A percentile compares a stretch with the other conserved stretches of the same genome.
These are phyloP conservation scores for Diacarnus erythraeanus DNA, from an alignment of 37 sponge, comb jelly and placozoan genomes.

Conservation along the genomic window DNA sequence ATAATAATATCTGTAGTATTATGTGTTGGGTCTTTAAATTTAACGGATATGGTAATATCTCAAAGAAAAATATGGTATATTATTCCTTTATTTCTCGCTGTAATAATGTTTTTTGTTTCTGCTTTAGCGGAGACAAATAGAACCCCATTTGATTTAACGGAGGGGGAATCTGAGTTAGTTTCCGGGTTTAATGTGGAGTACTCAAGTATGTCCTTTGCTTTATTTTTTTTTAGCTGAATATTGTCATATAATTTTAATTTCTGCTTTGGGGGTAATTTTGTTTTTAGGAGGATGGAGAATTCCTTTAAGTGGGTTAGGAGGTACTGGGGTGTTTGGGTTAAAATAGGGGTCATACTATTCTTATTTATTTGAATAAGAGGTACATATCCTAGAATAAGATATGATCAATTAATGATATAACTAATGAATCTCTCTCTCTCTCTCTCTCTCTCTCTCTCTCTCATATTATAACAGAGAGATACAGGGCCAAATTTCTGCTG, in stretches of 20 bases:
- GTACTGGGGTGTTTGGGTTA: constrained; percentile 1
- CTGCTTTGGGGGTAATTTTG: constrained; percentile 62
- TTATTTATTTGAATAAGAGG: constrained; percentile 74
- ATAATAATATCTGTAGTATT: constrained; percentile 75
- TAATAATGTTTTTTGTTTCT: constrained; percentile 76
- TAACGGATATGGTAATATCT: constrained; percentile 57
- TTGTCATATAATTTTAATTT: constrained; percentile 83
- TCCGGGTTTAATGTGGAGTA: constrained; percentile 89
- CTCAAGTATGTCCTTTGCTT: constrained; percentile 77
- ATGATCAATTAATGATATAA: constrained; percentile 85
- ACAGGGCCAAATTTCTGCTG: too few relatives aligned
- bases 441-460: too few relatives aligned
- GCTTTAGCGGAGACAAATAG: constrained; percentile 81
- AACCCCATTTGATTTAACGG: constrained; percentile 89
- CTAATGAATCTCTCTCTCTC: too few relatives aligned
- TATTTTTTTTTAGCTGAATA: constrained; percentile 88
- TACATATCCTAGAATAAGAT: constrained; percentile 62
- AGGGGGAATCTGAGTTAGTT: constrained; percentile 86
- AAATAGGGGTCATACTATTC: constrained; percentile 41
- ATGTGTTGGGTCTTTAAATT: constrained; percentile 65
- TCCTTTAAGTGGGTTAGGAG: neutral
- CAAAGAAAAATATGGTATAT: constrained; percentile 64
- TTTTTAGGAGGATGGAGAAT: constrained; percentile 70
- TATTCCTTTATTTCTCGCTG: constrained; percentile 67
- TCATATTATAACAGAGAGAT: too few relatives aligned